A percentile compares a stretch with the other conserved stretches of the same genome.
phyloP scores from a whole-genome alignment of 2,113 vertebrate species.

The Strix aluco region DNA sequence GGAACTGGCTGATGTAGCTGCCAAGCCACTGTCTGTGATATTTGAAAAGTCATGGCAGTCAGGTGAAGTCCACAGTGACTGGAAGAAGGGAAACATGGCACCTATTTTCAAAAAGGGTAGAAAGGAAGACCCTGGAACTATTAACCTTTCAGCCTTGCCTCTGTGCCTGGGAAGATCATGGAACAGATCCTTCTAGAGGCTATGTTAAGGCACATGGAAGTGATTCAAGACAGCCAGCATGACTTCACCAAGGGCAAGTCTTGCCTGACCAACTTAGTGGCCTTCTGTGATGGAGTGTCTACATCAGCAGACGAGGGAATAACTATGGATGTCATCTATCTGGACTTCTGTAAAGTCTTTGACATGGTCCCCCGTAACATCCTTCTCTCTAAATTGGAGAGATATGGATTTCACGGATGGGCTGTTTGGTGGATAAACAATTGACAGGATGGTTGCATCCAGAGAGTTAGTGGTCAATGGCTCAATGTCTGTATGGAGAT shows the following conservation, averaged over 20 bases:
- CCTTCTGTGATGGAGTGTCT: background rate
- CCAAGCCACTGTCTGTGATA: background rate
- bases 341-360: background rate
- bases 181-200: background rate
- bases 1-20: background rate
- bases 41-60: background rate
- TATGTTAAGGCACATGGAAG: background rate
- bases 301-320: background rate
- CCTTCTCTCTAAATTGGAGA: background rate
- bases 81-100: background rate
- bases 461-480: background rate
- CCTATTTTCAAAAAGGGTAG: background rate
- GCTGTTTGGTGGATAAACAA: background rate
- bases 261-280: background rate
- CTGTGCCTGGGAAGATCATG: background rate
- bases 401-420: background rate
- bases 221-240: background rate
- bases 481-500: background rate
- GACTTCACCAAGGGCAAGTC: background rate
- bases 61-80: background rate
- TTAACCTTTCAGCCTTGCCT: background rate
- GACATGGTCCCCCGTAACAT: background rate
- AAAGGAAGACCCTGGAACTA: background rate
- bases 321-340: background rate
- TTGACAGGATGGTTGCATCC: background rate